phyloP scores from a whole-genome alignment of 1,140 invertebrate genomes.

The Sycophaga agraensis region DNA sequence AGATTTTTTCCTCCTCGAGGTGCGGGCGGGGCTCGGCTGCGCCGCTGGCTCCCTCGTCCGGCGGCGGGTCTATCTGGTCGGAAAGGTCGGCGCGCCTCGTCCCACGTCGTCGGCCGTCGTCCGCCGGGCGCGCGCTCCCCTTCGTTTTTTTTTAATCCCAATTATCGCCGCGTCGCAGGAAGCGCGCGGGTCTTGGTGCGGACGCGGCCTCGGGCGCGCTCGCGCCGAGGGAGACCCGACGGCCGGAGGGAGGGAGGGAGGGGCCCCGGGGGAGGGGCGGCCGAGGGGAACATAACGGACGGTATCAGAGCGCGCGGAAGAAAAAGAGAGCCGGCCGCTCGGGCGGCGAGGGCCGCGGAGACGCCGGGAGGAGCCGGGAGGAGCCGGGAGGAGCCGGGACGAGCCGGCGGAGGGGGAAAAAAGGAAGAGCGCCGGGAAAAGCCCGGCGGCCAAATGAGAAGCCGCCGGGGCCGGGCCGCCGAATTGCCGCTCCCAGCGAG shows the following conservation, averaged over 20 bases:
- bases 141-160: constrained; percentile 30
- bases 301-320: constrained; percentile 17
- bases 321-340: constrained; percentile 6
- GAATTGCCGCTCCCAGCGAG: too few relatives aligned
- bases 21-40: neutral
- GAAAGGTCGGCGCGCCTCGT: neutral
- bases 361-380: too few relatives aligned
- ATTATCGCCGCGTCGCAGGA: constrained; percentile 29
- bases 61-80: neutral
- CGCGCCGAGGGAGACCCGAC: neutral
- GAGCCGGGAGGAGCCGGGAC: too few relatives aligned
- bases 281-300: constrained; percentile 25
- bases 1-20: too few relatives aligned
- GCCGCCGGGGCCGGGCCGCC: too few relatives aligned
- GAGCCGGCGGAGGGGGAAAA: neutral
- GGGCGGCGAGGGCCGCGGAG: neutral
- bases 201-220: neutral
- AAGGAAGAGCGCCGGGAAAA: neutral
- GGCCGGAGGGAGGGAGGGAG: constrained; percentile 4
- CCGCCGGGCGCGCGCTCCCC: neutral
- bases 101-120: constrained; percentile 1
- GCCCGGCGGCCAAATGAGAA: too few relatives aligned
- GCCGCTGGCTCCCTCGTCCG: neutral
- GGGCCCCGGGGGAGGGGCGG: neutral
- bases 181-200: constrained; percentile 7